Evolutionary conservation across 2,888 invertebrate species (phyloP).

Genomic region (Acronicta aceris): DNA sequence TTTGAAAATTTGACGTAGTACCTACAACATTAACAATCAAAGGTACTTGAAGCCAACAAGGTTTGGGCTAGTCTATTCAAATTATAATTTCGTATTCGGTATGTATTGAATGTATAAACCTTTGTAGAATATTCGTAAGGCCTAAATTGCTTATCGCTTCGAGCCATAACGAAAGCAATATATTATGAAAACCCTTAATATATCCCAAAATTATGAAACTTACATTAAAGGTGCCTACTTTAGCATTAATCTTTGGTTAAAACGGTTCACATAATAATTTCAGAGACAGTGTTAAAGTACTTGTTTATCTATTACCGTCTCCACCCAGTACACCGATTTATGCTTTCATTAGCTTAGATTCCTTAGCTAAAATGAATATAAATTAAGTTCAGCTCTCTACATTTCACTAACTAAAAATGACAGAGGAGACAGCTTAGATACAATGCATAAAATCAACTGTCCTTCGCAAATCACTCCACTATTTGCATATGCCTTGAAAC

Average conservation of each 20-base stretch:
- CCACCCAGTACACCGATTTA: not conserved
- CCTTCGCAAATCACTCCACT: constrained; percentile 47
- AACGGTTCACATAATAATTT: not conserved
- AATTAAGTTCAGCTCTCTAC: constrained; percentile 1
- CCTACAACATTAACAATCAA: no score
- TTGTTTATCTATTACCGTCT: not conserved
- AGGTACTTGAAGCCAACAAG: not conserved
- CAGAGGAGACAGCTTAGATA: constrained; percentile 38
- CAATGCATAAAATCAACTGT: constrained; percentile 53
- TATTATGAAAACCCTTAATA: constrained; percentile 1
- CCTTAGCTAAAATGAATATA: no score
- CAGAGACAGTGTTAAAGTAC: not conserved
- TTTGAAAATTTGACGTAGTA: no score
- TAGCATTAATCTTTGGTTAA: not conserved
- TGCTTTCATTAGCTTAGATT: no score
- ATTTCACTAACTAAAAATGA: not conserved
- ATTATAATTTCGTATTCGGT: constrained; percentile 25
- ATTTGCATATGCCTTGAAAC: constrained; percentile 51
- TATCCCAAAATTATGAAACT: constrained; percentile 2
- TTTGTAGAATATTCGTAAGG: constrained; percentile 19
- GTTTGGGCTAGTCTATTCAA: constrained; percentile 11
- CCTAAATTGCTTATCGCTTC: constrained; percentile 25
- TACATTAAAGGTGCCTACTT: not conserved
- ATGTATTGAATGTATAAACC: constrained; percentile 16
- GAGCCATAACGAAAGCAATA: constrained; percentile 8